Evolutionary conservation across 2,888 invertebrate species (phyloP), one percentile per base, ranked within the genome.

Genomic region (Andricus quercusramuli): DNA sequence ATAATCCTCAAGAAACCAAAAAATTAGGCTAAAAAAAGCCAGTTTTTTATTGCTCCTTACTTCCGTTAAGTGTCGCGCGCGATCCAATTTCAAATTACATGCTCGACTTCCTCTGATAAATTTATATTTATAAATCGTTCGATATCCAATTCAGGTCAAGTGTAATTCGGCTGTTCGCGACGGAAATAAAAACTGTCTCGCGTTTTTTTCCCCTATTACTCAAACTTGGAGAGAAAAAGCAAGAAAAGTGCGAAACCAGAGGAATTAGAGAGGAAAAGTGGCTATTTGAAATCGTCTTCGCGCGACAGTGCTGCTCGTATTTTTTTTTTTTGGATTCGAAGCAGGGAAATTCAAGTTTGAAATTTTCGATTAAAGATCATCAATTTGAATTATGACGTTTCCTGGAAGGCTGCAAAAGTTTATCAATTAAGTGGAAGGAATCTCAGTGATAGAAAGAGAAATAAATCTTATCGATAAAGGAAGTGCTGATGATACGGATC

Each of bases 71-170:
- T 41, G 37, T 15, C 22, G 3, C 59, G 59, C 59, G 47, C 17
- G 2, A 44, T 56, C 29, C 17, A 29, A 29, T 8, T 64, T 64
- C 17, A 64, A 64, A 64, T 64, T 64, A 15, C 6, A 47, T 44
- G 15, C 41, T 70, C 17, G 20, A 44, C 29, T 70, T 51, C 29
- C 25, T 9, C 51, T 51, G 29, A 51, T 22, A 47, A 47, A n/a
- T 29, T 74, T 56, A 5, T 32, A 56, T 51, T 32, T 32, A 51
- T 51, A 22, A 74, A 20, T 51, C 47, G 78, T 47, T 65, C 51
- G 17, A 32, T 47, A 66, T 65, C 20, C 29, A 62, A 80, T 78
- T 65, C 77, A 64, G 79, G 81, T 81, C 81, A 81, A 81, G 81
- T 81, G 81, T 70, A 62, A 74, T 66, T 66, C 56, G 20, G 1